These are phyloP conservation scores for Nemopilema nomurai DNA, from an alignment of 30 jellyfish, hydroid and myxozoan species.

Conservation along the genomic window DNA sequence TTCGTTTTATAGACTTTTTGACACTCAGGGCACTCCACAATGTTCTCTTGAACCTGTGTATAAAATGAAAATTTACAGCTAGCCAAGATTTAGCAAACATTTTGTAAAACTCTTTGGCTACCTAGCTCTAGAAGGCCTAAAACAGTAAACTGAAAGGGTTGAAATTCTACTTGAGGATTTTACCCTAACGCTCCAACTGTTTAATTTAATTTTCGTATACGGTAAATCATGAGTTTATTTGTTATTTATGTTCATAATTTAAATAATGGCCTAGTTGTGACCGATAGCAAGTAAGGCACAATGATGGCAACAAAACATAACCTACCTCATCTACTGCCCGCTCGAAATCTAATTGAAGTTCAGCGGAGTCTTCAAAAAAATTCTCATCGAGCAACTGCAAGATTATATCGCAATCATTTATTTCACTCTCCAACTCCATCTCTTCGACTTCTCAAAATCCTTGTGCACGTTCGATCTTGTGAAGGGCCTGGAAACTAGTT, in stretches of 20 bases:
- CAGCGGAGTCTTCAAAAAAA: neutral
- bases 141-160: neutral
- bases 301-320: conserved; percentile 69
- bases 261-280: neutral
- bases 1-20: neutral
- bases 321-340: neutral
- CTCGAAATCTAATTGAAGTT: neutral
- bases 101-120: neutral
- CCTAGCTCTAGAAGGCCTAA: neutral
- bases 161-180: neutral
- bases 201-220: neutral
- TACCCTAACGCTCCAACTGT: neutral
- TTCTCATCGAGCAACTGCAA: neutral
- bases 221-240: neutral
- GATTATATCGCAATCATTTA: neutral
- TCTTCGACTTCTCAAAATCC: neutral
- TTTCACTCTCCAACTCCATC: neutral
- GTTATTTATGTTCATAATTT: neutral
- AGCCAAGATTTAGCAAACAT: neutral
- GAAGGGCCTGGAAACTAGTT: conserved; percentile 24
- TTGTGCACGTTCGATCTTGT: neutral
- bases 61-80: neutral
- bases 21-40: neutral
- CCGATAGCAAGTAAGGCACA: conserved; percentile 70
- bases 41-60: neutral